Evolutionary conservation across 2,113 vertebrate species (phyloP).

Genomic region (Platichthys flesus): DNA sequence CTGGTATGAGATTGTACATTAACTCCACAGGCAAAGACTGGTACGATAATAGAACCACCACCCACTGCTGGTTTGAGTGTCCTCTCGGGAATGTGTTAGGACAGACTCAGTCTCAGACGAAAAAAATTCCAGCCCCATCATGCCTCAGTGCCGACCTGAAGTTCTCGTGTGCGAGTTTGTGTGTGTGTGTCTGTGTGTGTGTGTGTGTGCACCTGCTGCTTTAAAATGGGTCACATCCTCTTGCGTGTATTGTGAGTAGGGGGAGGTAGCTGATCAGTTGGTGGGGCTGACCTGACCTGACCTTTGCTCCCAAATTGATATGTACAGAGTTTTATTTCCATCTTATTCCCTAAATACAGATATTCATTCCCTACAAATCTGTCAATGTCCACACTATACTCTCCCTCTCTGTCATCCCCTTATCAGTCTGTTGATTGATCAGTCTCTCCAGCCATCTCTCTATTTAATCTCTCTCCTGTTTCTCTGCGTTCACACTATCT

Average conservation of each 20-base stretch:
- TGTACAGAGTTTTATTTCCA: constrained; percentile 2
- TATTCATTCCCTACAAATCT: constrained; percentile 4
- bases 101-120: constrained; percentile 63
- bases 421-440: constrained; percentile 36
- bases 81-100: constrained; percentile 48
- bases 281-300: constrained; percentile 7
- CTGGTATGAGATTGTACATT: constrained; percentile 56
- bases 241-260: neutral
- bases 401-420: neutral
- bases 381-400: neutral
- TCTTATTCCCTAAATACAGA: constrained; percentile 30
- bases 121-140: constrained; percentile 40
- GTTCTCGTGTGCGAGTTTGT: neutral
- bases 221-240: constrained; percentile 72
- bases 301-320: constrained; percentile 22
- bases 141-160: neutral
- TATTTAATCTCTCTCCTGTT: constrained; percentile 1
- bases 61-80: constrained; percentile 28
- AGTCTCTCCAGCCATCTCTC: constrained; percentile 7
- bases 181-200: neutral
- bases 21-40: constrained; percentile 42
- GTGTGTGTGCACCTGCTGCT: constrained; percentile 33
- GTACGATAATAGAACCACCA: constrained; percentile 45
- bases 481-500: constrained; percentile 11
- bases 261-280: constrained; percentile 37